These are phyloP conservation scores for Neoitamus cyanurus DNA, from an alignment of 2,888 invertebrate genomes.

Conservation along the genomic window DNA sequence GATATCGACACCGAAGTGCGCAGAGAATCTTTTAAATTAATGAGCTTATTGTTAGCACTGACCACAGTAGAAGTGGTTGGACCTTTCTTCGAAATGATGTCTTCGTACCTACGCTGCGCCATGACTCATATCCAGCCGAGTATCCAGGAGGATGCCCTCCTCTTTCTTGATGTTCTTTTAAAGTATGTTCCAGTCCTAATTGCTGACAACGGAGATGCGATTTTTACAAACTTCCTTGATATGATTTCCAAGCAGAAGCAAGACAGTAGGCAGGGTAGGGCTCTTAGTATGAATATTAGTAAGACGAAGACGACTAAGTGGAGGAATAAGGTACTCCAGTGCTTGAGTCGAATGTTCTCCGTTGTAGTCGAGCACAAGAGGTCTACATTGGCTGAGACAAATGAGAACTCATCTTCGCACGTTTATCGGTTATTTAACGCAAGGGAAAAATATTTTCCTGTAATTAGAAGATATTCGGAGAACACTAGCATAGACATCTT, in stretches of 20 bases:
- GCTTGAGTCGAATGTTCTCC: conserved; percentile 74
- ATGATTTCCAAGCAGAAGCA: conserved; percentile 82
- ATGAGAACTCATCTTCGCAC: conserved; percentile 57
- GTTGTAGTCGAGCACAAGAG: conserved; percentile 60
- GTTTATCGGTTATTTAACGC: not conserved
- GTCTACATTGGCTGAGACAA: not conserved
- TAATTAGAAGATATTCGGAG: conserved; percentile 48
- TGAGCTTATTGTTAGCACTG: conserved; percentile 62
- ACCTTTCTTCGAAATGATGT: conserved; percentile 82
- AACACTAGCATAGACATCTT: conserved; percentile 66
- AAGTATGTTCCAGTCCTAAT: conserved; percentile 75
- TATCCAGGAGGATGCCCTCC: conserved; percentile 85
- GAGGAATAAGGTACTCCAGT: conserved; percentile 79
- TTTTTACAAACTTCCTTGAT: conserved; percentile 83
- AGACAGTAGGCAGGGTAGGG: conserved; percentile 75
- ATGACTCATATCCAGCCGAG: conserved; percentile 88
- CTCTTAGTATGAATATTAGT: conserved; percentile 76
- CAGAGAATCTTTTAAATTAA: conserved; percentile 67
- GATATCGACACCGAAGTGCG: conserved; percentile 76
- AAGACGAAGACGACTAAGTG: conserved; percentile 82
- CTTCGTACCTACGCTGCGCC: conserved; percentile 85
- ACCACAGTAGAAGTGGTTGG: conserved; percentile 55
- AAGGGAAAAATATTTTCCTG: conserved; percentile 31
- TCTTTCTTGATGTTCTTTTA: conserved; percentile 81
- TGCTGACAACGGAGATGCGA: conserved; percentile 74